Base-by-base conservation (phyloP, 2,113 vertebrate genomes). In the Mellivora capensis region DNA sequence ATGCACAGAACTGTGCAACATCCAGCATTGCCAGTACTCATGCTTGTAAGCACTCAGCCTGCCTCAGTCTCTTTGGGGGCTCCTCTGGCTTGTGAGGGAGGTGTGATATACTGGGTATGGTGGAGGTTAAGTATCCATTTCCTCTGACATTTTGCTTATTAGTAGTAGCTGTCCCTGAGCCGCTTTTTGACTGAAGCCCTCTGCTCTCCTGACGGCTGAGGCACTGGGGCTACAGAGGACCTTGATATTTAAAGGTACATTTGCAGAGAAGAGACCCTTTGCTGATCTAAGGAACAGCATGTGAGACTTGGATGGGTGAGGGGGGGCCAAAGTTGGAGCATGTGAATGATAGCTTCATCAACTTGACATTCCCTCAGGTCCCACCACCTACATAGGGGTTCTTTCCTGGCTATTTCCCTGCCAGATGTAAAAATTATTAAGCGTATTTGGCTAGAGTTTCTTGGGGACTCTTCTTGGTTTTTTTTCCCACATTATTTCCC, bases 381-480 rank as follows among this genome's bases (percentile, higher is more conserved):
- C 90, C 77, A 94, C 94, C 94, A 96, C 97, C 96, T 96, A 95
- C 79, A 14, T 1, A 82, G 96, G 96, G 90, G 95, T 87, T 94
- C 96, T 96, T 98, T 97, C 92, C 97, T 97, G 95, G 90, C 91
- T 59, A 93, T 95, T 98, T 96, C 84, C 84, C 42, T 10, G 74
- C 95, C 97, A 98, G 97, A 98, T 98, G 98, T 97, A 93, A 97
- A 98, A 96, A 95, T 94, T 97, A 95, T 97, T 98, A 96, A 93
- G 77, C 54, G 20, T 88, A 85, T 96, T 96, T 98, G 90, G 15
- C 94, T 90, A 57, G 27, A 85, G 96, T 96, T 90, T 96, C 97
- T 74, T 79, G n/a, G 87, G 93, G 91, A 86, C 67, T 86, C 90
- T 96, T 96, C 87, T 90, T 87, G 18, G 34, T 76, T 84, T 84